A percentile compares a stretch with the other conserved stretches of the same genome.
These are phyloP conservation scores for Drosophila seguyi DNA, from an alignment of 1,140 invertebrate species.

Conservation along the genomic window DNA sequence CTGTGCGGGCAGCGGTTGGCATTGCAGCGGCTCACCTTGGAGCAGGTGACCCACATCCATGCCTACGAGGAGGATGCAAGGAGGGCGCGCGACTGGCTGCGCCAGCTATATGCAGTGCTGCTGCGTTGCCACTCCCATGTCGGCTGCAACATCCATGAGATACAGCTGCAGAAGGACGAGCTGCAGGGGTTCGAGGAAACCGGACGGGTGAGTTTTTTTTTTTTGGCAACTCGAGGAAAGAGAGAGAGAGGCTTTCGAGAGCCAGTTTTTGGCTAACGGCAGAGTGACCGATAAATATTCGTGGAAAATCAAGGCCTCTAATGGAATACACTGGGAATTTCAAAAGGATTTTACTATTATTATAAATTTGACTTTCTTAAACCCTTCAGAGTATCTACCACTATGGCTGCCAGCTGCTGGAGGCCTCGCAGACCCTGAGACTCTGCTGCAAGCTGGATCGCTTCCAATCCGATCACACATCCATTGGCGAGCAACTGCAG, in stretches of 20 bases:
- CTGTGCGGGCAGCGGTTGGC: slow-evolving; percentile 90
- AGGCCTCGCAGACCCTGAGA: slow-evolving; percentile 90
- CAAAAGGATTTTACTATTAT: neutral
- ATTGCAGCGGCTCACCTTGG: slow-evolving; percentile 90
- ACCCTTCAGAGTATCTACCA: slow-evolving; percentile 90
- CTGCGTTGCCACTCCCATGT: slow-evolving; percentile 90
- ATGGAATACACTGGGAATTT: neutral
- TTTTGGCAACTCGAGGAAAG: neutral
- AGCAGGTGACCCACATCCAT: slow-evolving; percentile 91
- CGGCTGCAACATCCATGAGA: slow-evolving; percentile 90
- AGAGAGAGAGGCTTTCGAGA: neutral
- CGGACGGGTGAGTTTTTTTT: slow-evolving; percentile 87
- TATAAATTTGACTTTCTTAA: neutral
- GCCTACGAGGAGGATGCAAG: slow-evolving; percentile 91
- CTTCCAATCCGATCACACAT: slow-evolving; percentile 61
- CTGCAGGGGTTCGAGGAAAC: slow-evolving; percentile 92
- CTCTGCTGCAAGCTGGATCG: slow-evolving; percentile 89
- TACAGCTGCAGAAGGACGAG: slow-evolving; percentile 91
- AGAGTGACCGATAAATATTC: slow-evolving; percentile 11
- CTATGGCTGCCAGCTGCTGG: slow-evolving; percentile 91
- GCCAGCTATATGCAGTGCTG: slow-evolving; percentile 90
- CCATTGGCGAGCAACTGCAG: slow-evolving; percentile 86
- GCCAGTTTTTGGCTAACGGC: slow-evolving; percentile 21
- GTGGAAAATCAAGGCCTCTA: slow-evolving; percentile 23
- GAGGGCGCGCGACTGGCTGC: slow-evolving; percentile 91